These are phyloP conservation scores for Syngnathus acus DNA, from an alignment of 2,797 vertebrate species.

Conservation along the genomic window DNA sequence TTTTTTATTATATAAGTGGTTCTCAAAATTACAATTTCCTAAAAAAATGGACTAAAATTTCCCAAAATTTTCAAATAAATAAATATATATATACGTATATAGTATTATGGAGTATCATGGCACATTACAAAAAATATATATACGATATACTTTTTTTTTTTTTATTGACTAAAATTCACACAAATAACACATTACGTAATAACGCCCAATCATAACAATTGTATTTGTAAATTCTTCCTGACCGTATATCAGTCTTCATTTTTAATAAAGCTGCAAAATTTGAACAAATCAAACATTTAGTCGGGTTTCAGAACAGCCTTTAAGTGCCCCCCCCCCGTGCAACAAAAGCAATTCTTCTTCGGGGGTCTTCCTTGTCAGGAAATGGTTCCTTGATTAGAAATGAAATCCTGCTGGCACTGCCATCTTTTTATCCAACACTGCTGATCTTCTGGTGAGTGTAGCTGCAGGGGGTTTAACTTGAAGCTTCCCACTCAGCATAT, in stretches of 20 bases:
- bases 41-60: neutral
- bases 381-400: slow-evolving; percentile 34
- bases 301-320: neutral
- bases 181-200: no score
- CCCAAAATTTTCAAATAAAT: no score
- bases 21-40: neutral
- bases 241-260: no score
- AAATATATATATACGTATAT: no score
- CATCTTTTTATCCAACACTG: slow-evolving; percentile 30
- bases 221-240: no score
- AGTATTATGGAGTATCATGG: no score
- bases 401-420: slow-evolving; percentile 27
- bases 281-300: neutral
- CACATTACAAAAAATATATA: no score
- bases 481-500: slow-evolving; percentile 50
- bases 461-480: slow-evolving; percentile 41
- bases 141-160: no score
- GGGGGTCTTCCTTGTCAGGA: slow-evolving; percentile 24
- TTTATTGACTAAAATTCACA: no score
- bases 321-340: neutral
- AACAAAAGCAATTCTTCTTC: neutral
- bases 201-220: no score
- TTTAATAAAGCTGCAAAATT: neutral
- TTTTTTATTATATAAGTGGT: neutral
- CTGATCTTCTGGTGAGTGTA: slow-evolving; percentile 51